A percentile compares a stretch with the other conserved stretches of the same genome.
Evolutionary conservation across 2,888 invertebrate species (phyloP).

Genomic region (Heliconius charithonia): DNA sequence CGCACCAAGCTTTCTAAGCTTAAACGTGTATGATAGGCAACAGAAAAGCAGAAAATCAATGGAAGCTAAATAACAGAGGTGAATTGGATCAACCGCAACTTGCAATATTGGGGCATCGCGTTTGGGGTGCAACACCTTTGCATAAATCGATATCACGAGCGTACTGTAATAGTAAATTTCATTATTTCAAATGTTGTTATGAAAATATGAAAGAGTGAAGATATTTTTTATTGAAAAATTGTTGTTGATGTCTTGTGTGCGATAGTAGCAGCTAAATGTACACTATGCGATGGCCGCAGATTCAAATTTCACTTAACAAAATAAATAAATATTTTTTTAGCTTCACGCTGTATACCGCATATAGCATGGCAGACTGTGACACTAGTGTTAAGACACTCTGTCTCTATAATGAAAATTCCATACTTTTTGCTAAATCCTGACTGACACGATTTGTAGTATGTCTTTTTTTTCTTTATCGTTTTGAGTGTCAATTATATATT

Average conservation of each 20-base stretch:
- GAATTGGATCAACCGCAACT: constrained; percentile 39
- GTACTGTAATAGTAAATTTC: constrained; percentile 10
- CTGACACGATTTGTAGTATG: too few species aligned
- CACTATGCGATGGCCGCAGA: too few species aligned
- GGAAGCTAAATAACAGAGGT: constrained; percentile 31
- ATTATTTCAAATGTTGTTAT: constrained; percentile 8
- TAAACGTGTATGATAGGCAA: neutral
- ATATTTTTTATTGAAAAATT: neutral
- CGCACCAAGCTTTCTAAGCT: neutral
- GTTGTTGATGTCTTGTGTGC: neutral
- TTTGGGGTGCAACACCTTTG: constrained; percentile 32
- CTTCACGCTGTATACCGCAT: too few species aligned
- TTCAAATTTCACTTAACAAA: too few species aligned
- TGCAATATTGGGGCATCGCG: constrained; percentile 36
- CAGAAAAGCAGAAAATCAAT: constrained; percentile 31
- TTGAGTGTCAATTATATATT: too few species aligned
- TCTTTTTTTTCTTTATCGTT: too few species aligned
- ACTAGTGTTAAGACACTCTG: too few species aligned
- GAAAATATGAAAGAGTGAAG: neutral
- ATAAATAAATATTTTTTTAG: too few species aligned
- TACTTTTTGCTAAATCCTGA: too few species aligned
- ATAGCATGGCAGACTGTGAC: too few species aligned
- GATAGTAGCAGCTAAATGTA: too few species aligned
- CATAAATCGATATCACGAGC: constrained; percentile 39
- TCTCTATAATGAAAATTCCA: too few species aligned